Percentiles rank a stretch among this genome's conserved stretches.
phyloP scores from a whole-genome alignment of 2,113 vertebrate genomes.

The Callopanchax toddi region DNA sequence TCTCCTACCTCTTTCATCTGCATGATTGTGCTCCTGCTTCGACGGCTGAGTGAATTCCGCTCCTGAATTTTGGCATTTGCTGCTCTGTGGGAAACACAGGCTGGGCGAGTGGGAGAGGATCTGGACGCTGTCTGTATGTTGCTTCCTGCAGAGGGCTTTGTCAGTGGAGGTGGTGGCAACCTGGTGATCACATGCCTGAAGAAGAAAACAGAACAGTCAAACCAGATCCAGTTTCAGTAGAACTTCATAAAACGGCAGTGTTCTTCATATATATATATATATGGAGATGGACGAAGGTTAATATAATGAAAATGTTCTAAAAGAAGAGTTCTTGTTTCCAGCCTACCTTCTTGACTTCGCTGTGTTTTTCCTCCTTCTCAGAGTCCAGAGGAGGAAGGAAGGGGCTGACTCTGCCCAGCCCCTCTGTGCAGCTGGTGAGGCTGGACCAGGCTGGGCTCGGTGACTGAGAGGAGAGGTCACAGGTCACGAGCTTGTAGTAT shows the following conservation, averaged over 20 bases:
- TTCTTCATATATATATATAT: too few species aligned
- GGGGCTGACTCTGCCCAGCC: constrained; percentile 81
- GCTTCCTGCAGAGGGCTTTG: constrained; percentile 80
- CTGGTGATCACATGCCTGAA: constrained; percentile 45
- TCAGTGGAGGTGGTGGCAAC: constrained; percentile 86
- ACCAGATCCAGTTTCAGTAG: too few species aligned
- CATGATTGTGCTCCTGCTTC: constrained; percentile 20
- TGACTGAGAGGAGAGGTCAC: constrained; percentile 93
- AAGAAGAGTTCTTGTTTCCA: neutral
- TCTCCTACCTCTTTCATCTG: constrained; percentile 49
- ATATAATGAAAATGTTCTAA: neutral
- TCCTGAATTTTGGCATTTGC: constrained; percentile 69
- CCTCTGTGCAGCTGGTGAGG: constrained; percentile 87
- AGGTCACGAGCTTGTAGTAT: constrained; percentile 96
- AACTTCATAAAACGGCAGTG: too few species aligned
- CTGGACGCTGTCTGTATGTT: constrained; percentile 73
- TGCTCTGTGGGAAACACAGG: constrained; percentile 82
- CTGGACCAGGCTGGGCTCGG: constrained; percentile 90
- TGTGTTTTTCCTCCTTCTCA: constrained; percentile 51
- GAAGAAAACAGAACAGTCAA: constrained; percentile 10
- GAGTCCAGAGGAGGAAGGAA: constrained; percentile 80
- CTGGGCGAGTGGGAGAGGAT: constrained; percentile 59
- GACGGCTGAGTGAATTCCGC: constrained; percentile 33
- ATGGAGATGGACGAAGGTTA: too few species aligned
- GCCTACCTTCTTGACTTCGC: constrained; percentile 49